A percentile compares a stretch with the other conserved stretches of the same genome.
These are phyloP conservation scores for Dolichopus griseipennis DNA, from an alignment of 2,888 invertebrate species.

Conservation along the genomic window DNA sequence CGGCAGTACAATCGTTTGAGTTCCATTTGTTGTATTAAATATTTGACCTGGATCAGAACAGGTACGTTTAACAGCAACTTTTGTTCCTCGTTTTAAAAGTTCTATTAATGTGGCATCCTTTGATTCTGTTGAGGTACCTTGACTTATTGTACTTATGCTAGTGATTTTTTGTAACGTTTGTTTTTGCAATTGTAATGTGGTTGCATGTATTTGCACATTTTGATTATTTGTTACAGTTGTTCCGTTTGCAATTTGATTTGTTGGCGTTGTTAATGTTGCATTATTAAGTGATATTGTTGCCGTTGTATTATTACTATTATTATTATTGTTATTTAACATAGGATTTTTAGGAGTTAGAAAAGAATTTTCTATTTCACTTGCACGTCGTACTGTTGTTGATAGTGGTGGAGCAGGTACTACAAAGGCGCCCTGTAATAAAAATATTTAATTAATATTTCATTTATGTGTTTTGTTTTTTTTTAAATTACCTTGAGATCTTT, in stretches of 20 bases:
- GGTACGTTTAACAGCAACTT: constrained; percentile 64
- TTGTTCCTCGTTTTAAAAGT: constrained; percentile 61
- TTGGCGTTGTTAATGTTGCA: constrained; percentile 38
- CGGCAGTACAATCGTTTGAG: constrained; percentile 31
- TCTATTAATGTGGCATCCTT: constrained; percentile 74
- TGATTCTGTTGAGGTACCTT: constrained; percentile 43
- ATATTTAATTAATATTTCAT: not conserved
- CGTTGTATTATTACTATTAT: constrained; percentile 29
- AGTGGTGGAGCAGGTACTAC: constrained; percentile 43
- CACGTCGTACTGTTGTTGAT: constrained; percentile 35
- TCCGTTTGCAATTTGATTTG: constrained; percentile 37
- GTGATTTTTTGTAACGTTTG: constrained; percentile 29
- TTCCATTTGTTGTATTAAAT: constrained; percentile 41
- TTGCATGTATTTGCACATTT: constrained; percentile 32
- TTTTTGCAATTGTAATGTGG: constrained; percentile 32
- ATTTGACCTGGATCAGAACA: constrained; percentile 57
- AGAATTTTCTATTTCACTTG: constrained; percentile 37
- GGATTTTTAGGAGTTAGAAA: constrained; percentile 38
- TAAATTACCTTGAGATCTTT: constrained; percentile 41
- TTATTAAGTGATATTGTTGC: constrained; percentile 31
- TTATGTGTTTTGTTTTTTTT: not conserved
- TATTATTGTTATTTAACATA: constrained; percentile 15
- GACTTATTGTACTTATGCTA: constrained; percentile 29
- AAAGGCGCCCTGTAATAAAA: constrained; percentile 37
- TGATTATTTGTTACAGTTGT: constrained; percentile 33